A percentile compares a stretch with the other conserved stretches of the same genome.
These are phyloP conservation scores for Sterna hirundo DNA, from an alignment of 2,113 vertebrate species.

Conservation along the genomic window DNA sequence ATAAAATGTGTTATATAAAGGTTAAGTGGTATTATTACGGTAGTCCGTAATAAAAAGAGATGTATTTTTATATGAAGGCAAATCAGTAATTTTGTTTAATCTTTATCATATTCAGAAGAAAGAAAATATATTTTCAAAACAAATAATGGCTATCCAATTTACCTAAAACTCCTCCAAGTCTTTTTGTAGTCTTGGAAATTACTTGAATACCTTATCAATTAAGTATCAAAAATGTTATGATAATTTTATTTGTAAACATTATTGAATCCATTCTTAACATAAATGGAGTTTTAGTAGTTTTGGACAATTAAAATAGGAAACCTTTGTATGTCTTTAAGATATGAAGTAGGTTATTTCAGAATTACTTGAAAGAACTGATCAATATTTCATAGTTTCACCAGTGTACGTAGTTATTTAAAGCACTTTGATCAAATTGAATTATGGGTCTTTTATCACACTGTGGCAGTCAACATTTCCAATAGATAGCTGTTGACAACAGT, in stretches of 20 bases:
- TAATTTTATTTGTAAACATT: background rate
- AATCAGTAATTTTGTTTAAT: background rate
- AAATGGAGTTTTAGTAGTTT: background rate
- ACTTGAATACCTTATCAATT: background rate
- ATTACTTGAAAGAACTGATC: conserved; percentile 11
- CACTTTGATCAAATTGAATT: conserved; percentile 48
- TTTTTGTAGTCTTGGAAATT: background rate
- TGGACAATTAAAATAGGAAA: background rate
- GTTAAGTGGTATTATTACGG: background rate
- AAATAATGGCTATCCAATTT: background rate
- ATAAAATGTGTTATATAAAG: background rate
- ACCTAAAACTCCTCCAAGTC: background rate
- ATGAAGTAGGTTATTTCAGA: conserved; percentile 5
- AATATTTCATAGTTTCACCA: conserved; percentile 33
- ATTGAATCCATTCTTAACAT: background rate
- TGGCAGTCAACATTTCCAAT: background rate
- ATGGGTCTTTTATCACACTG: background rate
- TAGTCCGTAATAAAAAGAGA: background rate
- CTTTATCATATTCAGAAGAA: background rate
- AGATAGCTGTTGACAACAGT: conserved; percentile 5
- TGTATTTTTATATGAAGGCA: background rate
- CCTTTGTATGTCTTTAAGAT: background rate
- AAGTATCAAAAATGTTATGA: background rate
- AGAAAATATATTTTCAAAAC: background rate
- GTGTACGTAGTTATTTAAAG: conserved; percentile 4